phyloP scores from a whole-genome alignment of 2,113 vertebrate species.

The Aythya baeri region DNA sequence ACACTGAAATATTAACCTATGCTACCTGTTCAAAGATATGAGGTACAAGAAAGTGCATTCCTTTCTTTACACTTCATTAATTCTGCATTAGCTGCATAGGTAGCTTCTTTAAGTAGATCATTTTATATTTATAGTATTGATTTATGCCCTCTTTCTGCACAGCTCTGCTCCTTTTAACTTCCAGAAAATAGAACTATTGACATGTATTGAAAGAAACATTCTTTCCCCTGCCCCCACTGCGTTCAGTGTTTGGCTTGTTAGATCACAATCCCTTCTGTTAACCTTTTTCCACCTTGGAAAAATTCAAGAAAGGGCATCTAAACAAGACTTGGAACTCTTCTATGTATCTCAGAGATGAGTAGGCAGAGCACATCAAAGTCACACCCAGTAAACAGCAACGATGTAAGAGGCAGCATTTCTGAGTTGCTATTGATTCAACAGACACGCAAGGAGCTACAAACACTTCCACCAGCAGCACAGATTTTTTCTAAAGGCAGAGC shows the following conservation, averaged over 20 bases:
- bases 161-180: neutral
- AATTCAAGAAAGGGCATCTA: neutral
- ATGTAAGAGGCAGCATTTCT: neutral
- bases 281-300: no score
- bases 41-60: neutral
- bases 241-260: neutral
- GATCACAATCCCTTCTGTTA: neutral
- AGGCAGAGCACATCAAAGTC: neutral
- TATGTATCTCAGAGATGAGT: neutral
- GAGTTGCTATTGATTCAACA: neutral
- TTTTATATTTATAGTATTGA: neutral
- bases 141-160: neutral
- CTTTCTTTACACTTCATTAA: neutral
- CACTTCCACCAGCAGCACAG: neutral
- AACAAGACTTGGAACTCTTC: neutral
- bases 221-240: neutral
- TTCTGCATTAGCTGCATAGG: neutral
- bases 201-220: neutral
- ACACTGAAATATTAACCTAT: neutral
- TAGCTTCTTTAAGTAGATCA: neutral
- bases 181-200: neutral
- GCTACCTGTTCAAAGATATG: neutral
- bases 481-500: neutral
- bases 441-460: neutral
- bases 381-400: neutral